phyloP scores from a whole-genome alignment of 2,888 invertebrate genomes.

The Drosophila atroscutellata region DNA sequence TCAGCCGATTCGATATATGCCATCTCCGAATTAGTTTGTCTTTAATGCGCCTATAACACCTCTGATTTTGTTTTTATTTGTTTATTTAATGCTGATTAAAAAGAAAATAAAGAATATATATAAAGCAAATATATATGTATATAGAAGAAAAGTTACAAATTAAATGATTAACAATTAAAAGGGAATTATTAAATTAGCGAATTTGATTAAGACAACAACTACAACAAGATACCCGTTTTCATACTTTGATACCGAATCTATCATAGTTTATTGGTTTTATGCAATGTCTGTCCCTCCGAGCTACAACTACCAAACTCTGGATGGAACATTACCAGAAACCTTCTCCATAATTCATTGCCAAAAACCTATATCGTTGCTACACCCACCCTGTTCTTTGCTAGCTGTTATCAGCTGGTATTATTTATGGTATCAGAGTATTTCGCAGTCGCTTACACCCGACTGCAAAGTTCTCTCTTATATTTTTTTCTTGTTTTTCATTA shows the following conservation, averaged over 20 bases:
- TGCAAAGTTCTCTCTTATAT: not conserved
- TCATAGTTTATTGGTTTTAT: not conserved
- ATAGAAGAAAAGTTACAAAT: not conserved
- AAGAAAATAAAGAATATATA: not conserved
- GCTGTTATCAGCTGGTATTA: not conserved
- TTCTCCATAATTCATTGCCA: not conserved
- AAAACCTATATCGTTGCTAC: not conserved
- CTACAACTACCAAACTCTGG: too few species aligned
- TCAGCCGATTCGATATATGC: not conserved
- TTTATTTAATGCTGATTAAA: not conserved
- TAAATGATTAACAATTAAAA: not conserved
- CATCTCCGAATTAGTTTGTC: not conserved
- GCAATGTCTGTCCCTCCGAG: too few species aligned
- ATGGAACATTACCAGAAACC: too few species aligned
- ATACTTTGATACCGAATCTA: not conserved
- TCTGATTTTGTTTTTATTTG: not conserved
- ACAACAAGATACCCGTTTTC: not conserved
- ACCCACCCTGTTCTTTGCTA: not conserved
- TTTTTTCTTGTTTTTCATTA: constrained; percentile 1
- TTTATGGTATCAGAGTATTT: not conserved
- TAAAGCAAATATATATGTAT: too few species aligned
- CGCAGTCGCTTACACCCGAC: not conserved
- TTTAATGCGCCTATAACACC: not conserved
- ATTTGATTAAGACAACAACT: too few species aligned
- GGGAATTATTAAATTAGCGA: not conserved